These are phyloP conservation scores for Carassius gibelio DNA, from an alignment of 2,113 vertebrate genomes.

Conservation along the genomic window DNA sequence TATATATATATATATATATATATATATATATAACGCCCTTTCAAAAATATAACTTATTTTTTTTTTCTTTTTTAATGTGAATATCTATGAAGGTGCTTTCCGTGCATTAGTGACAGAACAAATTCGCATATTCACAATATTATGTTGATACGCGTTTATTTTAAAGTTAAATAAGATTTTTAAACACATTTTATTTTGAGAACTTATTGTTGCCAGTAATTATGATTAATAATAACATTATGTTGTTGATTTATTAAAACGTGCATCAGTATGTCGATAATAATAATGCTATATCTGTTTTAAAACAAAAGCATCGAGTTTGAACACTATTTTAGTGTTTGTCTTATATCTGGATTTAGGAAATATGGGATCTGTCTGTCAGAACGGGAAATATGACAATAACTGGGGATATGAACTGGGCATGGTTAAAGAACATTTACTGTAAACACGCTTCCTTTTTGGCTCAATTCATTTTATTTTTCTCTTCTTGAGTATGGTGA, in stretches of 20 bases:
- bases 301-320: not conserved
- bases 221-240: not conserved
- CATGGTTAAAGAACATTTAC: slow-evolving; percentile 34
- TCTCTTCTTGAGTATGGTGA: slow-evolving; percentile 62
- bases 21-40: no score
- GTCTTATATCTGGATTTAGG: not conserved
- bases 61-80: no score
- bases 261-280: not conserved
- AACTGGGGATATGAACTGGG: slow-evolving; percentile 44
- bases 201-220: not conserved
- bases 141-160: not conserved
- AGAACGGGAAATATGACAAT: slow-evolving; percentile 49
- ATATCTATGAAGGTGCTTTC: not conserved
- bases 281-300: not conserved
- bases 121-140: not conserved
- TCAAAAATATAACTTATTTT: not conserved
- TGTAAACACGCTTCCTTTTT: slow-evolving; percentile 71
- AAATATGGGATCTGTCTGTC: slow-evolving; percentile 24
- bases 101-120: not conserved
- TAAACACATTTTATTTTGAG: not conserved
- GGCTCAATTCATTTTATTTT: slow-evolving; percentile 71
- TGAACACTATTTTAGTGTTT: not conserved
- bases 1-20: no score
- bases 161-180: not conserved
- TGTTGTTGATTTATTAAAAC: not conserved